Evolutionary conservation across 2,797 vertebrate species (phyloP).

Genomic region (Eulemur rubriventer): DNA sequence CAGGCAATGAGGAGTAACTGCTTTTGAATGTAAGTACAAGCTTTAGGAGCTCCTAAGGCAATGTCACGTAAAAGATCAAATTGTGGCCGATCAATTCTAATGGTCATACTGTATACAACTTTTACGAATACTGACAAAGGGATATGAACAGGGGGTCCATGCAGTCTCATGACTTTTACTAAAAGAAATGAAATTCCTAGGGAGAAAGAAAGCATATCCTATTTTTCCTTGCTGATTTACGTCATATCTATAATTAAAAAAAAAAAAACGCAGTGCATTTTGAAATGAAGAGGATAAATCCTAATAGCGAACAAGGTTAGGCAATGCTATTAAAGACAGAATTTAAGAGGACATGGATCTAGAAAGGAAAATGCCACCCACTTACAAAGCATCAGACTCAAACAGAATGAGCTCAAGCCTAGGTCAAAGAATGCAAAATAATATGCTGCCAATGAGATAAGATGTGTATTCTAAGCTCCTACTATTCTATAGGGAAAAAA

Average conservation of each 20-base stretch:
- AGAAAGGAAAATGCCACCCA: background rate
- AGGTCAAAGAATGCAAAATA: background rate
- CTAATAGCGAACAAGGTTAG: background rate
- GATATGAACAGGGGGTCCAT: background rate
- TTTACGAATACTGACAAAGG: slow-evolving; percentile 57
- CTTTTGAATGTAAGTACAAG: slow-evolving; percentile 58
- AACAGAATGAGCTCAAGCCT: background rate
- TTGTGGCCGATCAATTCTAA: slow-evolving; percentile 52
- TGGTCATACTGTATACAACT: background rate
- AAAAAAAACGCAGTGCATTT: background rate
- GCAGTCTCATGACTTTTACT: slow-evolving; percentile 7
- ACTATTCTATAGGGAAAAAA: background rate
- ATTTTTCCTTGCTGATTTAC: background rate
- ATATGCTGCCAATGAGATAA: background rate
- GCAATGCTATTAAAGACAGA: background rate
- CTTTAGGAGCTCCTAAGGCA: slow-evolving; percentile 54
- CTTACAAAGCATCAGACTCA: background rate
- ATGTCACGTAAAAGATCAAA: slow-evolving; percentile 64
- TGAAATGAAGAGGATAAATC: background rate
- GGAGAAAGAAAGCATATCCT: background rate
- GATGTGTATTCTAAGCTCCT: background rate
- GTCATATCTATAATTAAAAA: background rate
- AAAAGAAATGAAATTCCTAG: slow-evolving; percentile 28
- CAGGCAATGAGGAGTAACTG: slow-evolving; percentile 37
- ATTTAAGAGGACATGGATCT: background rate